Base-by-base conservation (phyloP, 2,888 invertebrate species). In the Yponomeuta sedellus region DNA sequence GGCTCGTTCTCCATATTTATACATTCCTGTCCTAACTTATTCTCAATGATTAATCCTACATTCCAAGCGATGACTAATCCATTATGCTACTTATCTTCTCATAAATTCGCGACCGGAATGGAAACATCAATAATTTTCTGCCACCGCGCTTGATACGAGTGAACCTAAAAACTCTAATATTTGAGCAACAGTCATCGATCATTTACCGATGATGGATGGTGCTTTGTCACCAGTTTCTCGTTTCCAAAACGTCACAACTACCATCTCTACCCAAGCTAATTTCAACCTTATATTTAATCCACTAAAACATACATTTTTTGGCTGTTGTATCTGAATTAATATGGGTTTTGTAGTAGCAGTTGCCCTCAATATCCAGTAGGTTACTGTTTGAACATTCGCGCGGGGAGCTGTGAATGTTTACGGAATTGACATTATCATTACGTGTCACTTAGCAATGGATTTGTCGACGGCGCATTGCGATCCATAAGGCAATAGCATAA, bases 171-270 rank as follows among this genome's bases (percentile, higher is more conserved):
- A 87, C 86, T 88, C 88, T 88, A 89, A 88, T 88, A 89, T 89
- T 88, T 88, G 82, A 82, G 82, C 83, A 85, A 80, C 80, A 66
- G 52, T 83, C 87, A 88, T 90, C 89, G 83, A 89, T 90, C 89
- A 89, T 83, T 84, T 83, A 80, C 82, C 77, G 80, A 86, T 89
- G 89, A 89, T 88, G 78, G 88, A 90, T 90, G 79, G 80, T 78
- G 59, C 65, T 65, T 65, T 22, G 52, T 19, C 56, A 64, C n/a
- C 20, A 19, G 10, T 25, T 11, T 52, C 28, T 10, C 52, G 20
- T 16, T 34, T 28, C 22, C 44, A 64, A 64, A 64, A 64, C 44
- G 10, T 64, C 44, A 19, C 52, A 52, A 64, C 44, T n/a, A 16
- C 44, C 44, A 16, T 52, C 44, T 2, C 44, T 16, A 16, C 1